phyloP scores from a whole-genome alignment of 1,140 invertebrate species.

The Eufriesea mexicana region DNA sequence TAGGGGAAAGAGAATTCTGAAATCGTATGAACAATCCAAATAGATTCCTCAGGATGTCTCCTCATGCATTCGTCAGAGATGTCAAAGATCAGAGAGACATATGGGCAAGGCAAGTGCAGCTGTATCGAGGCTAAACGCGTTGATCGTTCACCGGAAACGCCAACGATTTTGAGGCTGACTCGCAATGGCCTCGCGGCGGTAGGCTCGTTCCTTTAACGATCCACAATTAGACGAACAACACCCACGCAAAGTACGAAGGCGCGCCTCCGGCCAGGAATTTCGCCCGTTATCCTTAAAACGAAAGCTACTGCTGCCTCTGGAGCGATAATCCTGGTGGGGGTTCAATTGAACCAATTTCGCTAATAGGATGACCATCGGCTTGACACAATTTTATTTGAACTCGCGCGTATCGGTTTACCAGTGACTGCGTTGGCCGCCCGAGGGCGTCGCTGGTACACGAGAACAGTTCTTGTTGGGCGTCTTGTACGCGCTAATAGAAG shows the following conservation, averaged over 20 bases:
- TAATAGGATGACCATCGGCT: not conserved
- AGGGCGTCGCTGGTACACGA: not conserved
- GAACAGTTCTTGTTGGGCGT: not conserved
- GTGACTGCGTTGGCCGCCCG: not conserved
- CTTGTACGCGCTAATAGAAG: slow-evolving; percentile 2
- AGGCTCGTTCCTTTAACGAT: slow-evolving; percentile 10
- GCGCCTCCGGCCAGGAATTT: slow-evolving; percentile 5
- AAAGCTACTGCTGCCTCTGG: no score
- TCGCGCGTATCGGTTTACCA: no score
- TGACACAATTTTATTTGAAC: not conserved
- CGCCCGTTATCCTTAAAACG: not conserved
- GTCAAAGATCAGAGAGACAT: no score
- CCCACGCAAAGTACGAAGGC: slow-evolving; percentile 18
- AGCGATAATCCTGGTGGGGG: not conserved
- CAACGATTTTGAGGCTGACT: slow-evolving; percentile 5
- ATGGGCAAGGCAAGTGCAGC: not conserved
- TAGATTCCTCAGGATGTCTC: no score
- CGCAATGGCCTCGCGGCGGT: not conserved
- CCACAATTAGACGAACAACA: slow-evolving; percentile 29
- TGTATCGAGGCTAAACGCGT: slow-evolving; percentile 9
- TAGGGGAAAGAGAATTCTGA: no score
- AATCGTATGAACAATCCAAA: no score
- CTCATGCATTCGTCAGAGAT: no score
- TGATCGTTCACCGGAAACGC: slow-evolving; percentile 24
- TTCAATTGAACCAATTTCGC: not conserved